Percentiles rank a stretch among this genome's conserved stretches.
Evolutionary conservation across 2,888 invertebrate species (phyloP).

Genomic region (Philonicus albiceps): DNA sequence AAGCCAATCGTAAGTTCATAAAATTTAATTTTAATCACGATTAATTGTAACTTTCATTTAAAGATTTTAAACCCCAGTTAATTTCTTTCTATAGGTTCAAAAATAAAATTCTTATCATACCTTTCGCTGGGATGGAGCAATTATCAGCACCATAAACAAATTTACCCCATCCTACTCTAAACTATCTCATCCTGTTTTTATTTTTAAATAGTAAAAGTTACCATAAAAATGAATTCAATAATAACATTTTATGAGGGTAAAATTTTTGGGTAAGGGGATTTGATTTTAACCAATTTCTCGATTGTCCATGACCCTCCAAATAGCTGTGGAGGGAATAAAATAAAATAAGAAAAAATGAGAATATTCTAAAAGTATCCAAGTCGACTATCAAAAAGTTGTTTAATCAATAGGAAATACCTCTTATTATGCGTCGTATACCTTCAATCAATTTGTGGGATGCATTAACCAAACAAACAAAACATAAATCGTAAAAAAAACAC

Average conservation of each 20-base stretch:
- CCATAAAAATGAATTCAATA: too few species aligned
- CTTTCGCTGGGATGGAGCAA: too few species aligned
- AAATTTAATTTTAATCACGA: not conserved
- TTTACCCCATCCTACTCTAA: too few species aligned
- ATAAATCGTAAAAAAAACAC: not conserved
- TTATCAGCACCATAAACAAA: too few species aligned
- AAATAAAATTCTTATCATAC: not conserved
- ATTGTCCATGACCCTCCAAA: too few species aligned
- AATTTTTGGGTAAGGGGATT: not conserved
- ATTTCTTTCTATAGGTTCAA: too few species aligned
- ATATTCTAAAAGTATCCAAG: not conserved
- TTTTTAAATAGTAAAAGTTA: too few species aligned
- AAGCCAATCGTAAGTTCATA: not conserved
- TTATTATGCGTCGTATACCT: not conserved
- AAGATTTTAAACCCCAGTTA: too few species aligned
- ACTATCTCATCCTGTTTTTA: too few species aligned
- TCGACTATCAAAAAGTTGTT: not conserved
- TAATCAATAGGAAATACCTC: not conserved
- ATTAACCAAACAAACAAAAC: not conserved
- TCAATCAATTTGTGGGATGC: not conserved
- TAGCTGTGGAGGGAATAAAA: not conserved
- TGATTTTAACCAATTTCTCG: too few species aligned
- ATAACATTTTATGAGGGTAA: not conserved
- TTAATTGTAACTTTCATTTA: not conserved
- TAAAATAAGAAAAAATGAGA: not conserved